Percentiles rank a stretch among this genome's conserved stretches.
phyloP scores from a whole-genome alignment of 2,113 vertebrate genomes.

The Pseudorasbora parva region DNA sequence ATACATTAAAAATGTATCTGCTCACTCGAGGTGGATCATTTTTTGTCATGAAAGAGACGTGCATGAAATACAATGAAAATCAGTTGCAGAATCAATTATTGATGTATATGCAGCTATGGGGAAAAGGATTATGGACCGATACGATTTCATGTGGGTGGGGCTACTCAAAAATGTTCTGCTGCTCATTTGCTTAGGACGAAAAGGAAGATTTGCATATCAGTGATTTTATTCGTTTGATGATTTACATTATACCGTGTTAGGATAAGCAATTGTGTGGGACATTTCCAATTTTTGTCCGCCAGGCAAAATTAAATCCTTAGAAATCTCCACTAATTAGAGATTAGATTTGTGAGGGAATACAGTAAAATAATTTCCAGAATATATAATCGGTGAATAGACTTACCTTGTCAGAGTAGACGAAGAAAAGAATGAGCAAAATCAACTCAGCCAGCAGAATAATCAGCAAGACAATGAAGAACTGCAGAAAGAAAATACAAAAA shows the following conservation, averaged over 20 bases:
- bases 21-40: neutral
- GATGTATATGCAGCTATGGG: neutral
- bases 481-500: slow-evolving; percentile 61
- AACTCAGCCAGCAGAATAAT: slow-evolving; percentile 93
- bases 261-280: neutral
- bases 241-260: neutral
- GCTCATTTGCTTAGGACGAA: neutral
- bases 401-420: slow-evolving; percentile 98
- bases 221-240: neutral
- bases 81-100: neutral
- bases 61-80: neutral
- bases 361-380: neutral
- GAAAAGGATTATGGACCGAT: neutral
- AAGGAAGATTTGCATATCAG: neutral
- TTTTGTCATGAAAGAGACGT: neutral
- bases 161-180: neutral
- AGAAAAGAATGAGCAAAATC: slow-evolving; percentile 95
- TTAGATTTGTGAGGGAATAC: slow-evolving; percentile 2
- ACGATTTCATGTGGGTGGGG: neutral
- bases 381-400: slow-evolving; percentile 53
- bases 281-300: neutral
- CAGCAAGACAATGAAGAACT: slow-evolving; percentile 98
- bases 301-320: neutral
- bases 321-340: neutral
- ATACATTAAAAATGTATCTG: neutral